Conservation (phyloP, 2,888 invertebrate species). For the Parnassius glacialis region DNA sequence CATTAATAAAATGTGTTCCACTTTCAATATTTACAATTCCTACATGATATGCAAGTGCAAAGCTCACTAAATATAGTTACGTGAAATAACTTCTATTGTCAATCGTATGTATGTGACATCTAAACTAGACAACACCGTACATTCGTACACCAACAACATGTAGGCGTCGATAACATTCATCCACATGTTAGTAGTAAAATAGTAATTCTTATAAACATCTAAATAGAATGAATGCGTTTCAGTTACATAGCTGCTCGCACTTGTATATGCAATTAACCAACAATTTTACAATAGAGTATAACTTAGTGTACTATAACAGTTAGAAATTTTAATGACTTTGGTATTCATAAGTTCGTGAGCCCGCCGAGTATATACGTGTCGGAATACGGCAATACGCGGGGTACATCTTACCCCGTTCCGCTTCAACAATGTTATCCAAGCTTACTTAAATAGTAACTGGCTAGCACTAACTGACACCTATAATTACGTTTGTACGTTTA, state of each 20-base stretch:
- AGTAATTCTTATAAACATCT: slow-evolving; percentile 58
- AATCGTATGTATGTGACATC: slow-evolving; percentile 48
- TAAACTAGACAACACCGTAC: slow-evolving; percentile 57
- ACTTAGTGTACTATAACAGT: slow-evolving; percentile 71
- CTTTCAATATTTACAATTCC: slow-evolving; percentile 68
- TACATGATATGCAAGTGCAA: slow-evolving; percentile 80
- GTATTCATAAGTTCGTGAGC: slow-evolving; percentile 63
- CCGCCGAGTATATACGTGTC: slow-evolving; percentile 26
- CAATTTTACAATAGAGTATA: slow-evolving; percentile 68
- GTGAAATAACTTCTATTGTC: slow-evolving; percentile 49
- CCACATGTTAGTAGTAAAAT: slow-evolving; percentile 50
- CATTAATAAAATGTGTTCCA: slow-evolving; percentile 51
- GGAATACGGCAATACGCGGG: slow-evolving; percentile 20
- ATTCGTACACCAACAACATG: slow-evolving; percentile 42
- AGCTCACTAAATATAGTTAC: slow-evolving; percentile 77
- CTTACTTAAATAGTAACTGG: slow-evolving; percentile 66
- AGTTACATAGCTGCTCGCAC: slow-evolving; percentile 73
- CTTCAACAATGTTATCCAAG: slow-evolving; percentile 52
- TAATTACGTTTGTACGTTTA: slow-evolving; percentile 78
- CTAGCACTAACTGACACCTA: slow-evolving; percentile 72
- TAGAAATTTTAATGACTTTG: slow-evolving; percentile 78
- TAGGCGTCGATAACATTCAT: slow-evolving; percentile 39
- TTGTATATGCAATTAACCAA: slow-evolving; percentile 74
- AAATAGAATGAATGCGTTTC: slow-evolving; percentile 60
- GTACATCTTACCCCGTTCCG: background rate